Percentiles rank a stretch among this genome's conserved stretches.
Conservation (phyloP, 2,113 vertebrate species). For the Mirounga angustirostris region DNA sequence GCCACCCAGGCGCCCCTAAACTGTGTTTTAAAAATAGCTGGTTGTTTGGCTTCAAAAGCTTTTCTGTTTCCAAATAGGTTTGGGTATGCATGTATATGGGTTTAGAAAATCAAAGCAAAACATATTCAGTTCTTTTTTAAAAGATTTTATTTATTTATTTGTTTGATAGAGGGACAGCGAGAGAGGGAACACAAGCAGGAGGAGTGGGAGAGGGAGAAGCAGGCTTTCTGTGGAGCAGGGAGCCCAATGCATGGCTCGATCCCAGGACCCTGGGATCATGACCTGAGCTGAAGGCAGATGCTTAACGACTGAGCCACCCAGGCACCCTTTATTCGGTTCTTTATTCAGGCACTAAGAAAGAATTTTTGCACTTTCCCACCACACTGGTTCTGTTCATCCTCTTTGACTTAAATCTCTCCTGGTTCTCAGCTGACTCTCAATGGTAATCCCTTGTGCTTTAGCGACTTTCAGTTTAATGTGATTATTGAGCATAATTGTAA, state of each 20-base stretch:
- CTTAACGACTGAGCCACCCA: no score
- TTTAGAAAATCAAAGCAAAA: slow-evolving; percentile 32
- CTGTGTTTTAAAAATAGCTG: background rate
- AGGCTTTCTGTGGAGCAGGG: no score
- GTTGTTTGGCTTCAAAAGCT: background rate
- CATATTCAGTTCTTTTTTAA: background rate
- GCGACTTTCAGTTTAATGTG: background rate
- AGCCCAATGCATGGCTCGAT: no score
- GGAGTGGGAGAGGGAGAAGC: no score
- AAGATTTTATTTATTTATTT: no score
- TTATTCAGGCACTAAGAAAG: background rate
- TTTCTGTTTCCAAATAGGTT: background rate
- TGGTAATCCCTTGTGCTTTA: background rate
- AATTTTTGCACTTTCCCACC: background rate
- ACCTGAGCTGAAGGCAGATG: no score
- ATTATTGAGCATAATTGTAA: background rate
- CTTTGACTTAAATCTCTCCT: background rate
- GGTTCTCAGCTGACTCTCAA: background rate
- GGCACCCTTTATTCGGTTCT: background rate
- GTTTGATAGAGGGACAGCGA: no score
- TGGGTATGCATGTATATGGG: background rate
- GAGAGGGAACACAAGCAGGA: no score
- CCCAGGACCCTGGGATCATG: no score
- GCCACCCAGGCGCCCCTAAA: background rate
- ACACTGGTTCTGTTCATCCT: background rate